A percentile compares a stretch with the other conserved stretches of the same genome.
Conservation (phyloP, 1,140 invertebrate genomes). For the Trachelipus rathkii region DNA sequence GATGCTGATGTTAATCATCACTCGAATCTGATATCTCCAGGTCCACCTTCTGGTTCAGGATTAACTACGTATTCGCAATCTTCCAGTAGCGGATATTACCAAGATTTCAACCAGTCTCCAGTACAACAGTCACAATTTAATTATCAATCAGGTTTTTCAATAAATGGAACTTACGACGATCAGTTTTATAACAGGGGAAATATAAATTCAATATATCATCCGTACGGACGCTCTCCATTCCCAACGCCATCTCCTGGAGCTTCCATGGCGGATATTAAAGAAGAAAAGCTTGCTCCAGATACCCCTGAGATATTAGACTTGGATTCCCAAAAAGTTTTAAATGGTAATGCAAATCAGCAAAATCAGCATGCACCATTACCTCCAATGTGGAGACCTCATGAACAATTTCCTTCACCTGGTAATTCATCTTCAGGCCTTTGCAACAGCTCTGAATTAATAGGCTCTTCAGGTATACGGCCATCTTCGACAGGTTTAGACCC, state of each 20-base stretch:
- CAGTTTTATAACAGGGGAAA: conserved; percentile 32
- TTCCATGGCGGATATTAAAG: conserved; percentile 46
- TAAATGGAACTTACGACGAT: conserved; percentile 59
- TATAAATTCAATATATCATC: conserved; percentile 32
- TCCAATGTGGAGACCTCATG: conserved; percentile 43
- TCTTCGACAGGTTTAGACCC: conserved; percentile 6
- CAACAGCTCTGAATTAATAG: neutral
- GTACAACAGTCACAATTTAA: conserved; percentile 17
- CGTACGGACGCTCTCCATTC: conserved; percentile 39
- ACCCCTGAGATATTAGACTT: conserved; percentile 77
- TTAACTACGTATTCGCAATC: conserved; percentile 38
- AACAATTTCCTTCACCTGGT: conserved; percentile 32
- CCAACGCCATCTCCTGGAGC: conserved; percentile 38
- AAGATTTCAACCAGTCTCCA: conserved; percentile 31
- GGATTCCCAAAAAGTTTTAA: conserved; percentile 78
- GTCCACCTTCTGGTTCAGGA: conserved; percentile 35
- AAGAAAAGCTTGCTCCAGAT: conserved; percentile 55
- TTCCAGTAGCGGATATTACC: conserved; percentile 35
- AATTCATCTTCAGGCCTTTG: neutral
- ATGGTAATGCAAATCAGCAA: conserved; percentile 51
- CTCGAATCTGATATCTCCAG: conserved; percentile 33
- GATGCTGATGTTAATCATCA: conserved; percentile 2
- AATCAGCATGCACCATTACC: conserved; percentile 45
- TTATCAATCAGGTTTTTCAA: conserved; percentile 33
- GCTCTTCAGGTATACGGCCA: neutral